Conservation (phyloP, 2,113 vertebrate genomes). For the Leptobrachium ailaonicum region DNA sequence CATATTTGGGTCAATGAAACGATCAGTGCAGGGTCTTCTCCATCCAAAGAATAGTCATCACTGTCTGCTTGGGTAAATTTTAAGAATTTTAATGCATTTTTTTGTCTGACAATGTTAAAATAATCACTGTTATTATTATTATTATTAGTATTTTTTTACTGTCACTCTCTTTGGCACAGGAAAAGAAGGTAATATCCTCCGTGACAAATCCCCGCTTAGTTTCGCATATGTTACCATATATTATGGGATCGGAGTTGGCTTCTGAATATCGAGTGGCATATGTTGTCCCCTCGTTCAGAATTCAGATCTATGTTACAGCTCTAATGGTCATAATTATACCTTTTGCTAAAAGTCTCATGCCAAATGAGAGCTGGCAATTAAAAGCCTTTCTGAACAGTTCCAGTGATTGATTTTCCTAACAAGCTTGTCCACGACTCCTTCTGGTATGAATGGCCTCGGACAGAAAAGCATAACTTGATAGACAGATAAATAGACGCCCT, state of each 20-base stretch:
- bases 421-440: conserved; percentile 42
- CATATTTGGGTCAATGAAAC: too few relatives aligned
- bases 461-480: conserved; percentile 2
- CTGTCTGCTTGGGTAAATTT: too few relatives aligned
- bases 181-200: neutral
- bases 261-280: conserved; percentile 5
- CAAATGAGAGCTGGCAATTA: conserved; percentile 32
- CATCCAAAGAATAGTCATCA: too few relatives aligned
- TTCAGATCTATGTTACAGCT: conserved; percentile 20
- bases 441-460: conserved; percentile 22
- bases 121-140: neutral
- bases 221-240: conserved; percentile 29
- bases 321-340: conserved; percentile 33
- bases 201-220: conserved; percentile 31
- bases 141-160: neutral
- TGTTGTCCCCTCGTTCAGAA: conserved; percentile 11
- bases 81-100: too few relatives aligned
- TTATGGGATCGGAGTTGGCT: neutral
- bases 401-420: conserved; percentile 40
- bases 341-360: conserved; percentile 15
- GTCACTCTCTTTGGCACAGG: neutral
- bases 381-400: conserved; percentile 43
- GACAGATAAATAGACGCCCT: neutral
- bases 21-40: too few relatives aligned
- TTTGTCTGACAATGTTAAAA: too few relatives aligned